These are phyloP conservation scores for Chromobotia macracanthus DNA, from an alignment of 2,797 vertebrate species.

Conservation along the genomic window DNA sequence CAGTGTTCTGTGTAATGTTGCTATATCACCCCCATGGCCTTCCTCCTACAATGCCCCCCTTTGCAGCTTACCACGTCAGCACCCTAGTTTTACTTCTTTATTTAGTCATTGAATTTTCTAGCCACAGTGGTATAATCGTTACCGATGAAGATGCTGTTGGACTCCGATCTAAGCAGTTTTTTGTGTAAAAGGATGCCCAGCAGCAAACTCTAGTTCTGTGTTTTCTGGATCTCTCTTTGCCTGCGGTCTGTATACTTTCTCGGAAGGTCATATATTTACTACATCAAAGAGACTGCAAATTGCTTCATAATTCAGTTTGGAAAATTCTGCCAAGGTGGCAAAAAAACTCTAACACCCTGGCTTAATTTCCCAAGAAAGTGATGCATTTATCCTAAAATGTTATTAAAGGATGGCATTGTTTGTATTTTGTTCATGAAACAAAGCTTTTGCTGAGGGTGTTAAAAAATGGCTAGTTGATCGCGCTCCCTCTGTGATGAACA, in stretches of 20 bases:
- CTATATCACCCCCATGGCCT: constrained; percentile 54
- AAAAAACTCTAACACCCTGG: constrained; percentile 65
- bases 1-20: not conserved
- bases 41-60: constrained; percentile 65
- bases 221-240: constrained; percentile 61
- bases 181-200: constrained; percentile 68
- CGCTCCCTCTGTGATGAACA: constrained; percentile 73
- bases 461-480: constrained; percentile 71
- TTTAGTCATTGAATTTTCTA: constrained; percentile 79
- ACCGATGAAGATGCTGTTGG: constrained; percentile 73
- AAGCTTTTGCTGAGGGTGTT: constrained; percentile 80
- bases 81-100: constrained; percentile 72
- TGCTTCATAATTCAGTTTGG: constrained; percentile 80
- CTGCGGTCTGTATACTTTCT: constrained; percentile 70
- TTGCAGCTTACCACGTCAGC: constrained; percentile 79
- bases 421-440: constrained; percentile 71
- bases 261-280: constrained; percentile 74
- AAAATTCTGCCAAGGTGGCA: constrained; percentile 77
- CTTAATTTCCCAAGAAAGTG: constrained; percentile 78
- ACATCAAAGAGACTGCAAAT: constrained; percentile 80
- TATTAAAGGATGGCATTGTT: constrained; percentile 71
- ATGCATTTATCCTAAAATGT: constrained; percentile 75
- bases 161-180: constrained; percentile 80
- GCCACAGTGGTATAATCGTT: constrained; percentile 77
- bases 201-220: constrained; percentile 71